Evolutionary conservation across 2,888 invertebrate genomes (phyloP).

Genomic region (Actias luna): DNA sequence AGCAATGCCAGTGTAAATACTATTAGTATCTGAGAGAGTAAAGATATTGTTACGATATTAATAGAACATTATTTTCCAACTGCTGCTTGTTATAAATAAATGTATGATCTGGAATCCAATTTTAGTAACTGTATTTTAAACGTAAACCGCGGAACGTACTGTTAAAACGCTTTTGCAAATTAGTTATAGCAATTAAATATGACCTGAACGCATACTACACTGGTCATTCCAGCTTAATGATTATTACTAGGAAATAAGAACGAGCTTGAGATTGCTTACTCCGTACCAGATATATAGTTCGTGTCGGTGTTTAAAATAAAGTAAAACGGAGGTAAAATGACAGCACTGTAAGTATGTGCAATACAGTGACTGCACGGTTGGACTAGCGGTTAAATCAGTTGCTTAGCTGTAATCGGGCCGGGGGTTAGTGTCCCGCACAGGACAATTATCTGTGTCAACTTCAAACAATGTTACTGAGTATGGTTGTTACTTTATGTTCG

Average conservation of each 20-base stretch:
- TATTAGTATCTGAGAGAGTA: too few species aligned
- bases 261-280: not conserved
- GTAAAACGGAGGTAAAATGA: not conserved
- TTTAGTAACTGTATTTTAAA: conserved; percentile 8
- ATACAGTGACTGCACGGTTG: too few species aligned
- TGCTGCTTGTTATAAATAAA: not conserved
- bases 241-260: conserved; percentile 5
- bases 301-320: not conserved
- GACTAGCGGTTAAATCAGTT: too few species aligned
- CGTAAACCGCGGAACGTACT: conserved; percentile 3
- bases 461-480: too few species aligned
- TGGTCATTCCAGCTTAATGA: conserved; percentile 3
- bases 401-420: too few species aligned
- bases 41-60: too few species aligned
- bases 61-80: not conserved
- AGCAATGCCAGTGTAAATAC: too few species aligned
- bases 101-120: not conserved
- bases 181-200: conserved; percentile 14
- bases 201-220: conserved; percentile 9
- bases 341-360: not conserved
- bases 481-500: too few species aligned
- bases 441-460: too few species aligned
- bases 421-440: too few species aligned
- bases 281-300: not conserved
- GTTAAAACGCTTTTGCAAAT: conserved; percentile 7